Evolutionary conservation across 2,888 invertebrate species (phyloP), one percentile per base, ranked within the genome.

Genomic region (Phaonia tiefii): DNA sequence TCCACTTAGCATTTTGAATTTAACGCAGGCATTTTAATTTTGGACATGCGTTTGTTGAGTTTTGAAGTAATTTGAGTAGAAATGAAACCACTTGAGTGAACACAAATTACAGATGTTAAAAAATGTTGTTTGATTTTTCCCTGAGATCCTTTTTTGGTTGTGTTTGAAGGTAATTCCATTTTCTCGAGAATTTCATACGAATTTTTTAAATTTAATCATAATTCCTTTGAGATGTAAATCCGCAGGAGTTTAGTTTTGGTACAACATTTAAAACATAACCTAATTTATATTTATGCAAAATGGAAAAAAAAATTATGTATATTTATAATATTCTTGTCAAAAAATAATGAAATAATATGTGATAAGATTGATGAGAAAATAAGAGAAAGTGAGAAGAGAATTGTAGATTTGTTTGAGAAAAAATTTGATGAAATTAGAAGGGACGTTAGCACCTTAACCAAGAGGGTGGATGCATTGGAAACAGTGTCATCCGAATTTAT

Each of bases 101-200:
- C 37, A 25, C 7, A 37, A 74, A 66, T 60, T 75, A 49, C 75
- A 75, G 75, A 75, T 75, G 75, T 75, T 56, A n/a, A n/a, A n/a
- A n/a, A n/a, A n/a, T 39, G 46, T 15, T 3, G 10, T n/a, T 26
- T 71, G 25, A 67, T 31, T 25, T 22, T 44, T 73, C 39, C 15
- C 2, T 7, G 44, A 11, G 20, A 22, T 71, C 15, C 31, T 13
- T 67, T 42, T 37, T 26, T 22, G 13, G 17, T 25, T 20, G 25
- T 63, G 22, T 0, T 10, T 42, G 1, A 56, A 82, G 85, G 87
- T 86, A 86, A 86, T 85, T 86, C 86, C 86, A 84, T 86, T 83
- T 87, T 87, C 86, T 83, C 83, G 78, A 76, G 86, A 85, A 87
- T 84, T 87, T 86, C 86, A 65, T 75, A 44, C 77, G 86, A 87